phyloP scores from a whole-genome alignment of 2,797 vertebrate species.

The Enteromius radiatus region DNA sequence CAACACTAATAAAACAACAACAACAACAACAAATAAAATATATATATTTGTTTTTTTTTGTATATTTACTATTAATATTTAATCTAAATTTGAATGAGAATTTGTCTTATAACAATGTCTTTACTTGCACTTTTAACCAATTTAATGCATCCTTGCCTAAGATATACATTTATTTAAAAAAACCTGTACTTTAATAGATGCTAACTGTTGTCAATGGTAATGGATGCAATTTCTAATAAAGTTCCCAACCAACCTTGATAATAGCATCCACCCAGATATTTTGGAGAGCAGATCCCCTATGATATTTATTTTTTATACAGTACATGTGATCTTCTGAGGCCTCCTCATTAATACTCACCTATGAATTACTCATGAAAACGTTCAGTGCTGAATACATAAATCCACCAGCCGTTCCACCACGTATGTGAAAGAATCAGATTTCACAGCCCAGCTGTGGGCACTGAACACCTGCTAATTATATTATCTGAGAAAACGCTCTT shows the following conservation, averaged over 20 bases:
- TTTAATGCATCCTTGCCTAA: background rate
- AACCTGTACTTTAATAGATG: background rate
- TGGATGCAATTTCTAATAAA: background rate
- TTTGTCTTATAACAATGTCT: background rate
- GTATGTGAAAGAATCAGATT: conserved; percentile 46
- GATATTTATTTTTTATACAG: background rate
- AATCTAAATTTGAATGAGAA: no score
- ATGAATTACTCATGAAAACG: conserved; percentile 48
- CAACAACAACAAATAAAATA: no score
- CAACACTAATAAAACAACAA: background rate
- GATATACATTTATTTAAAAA: background rate
- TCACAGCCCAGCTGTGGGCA: conserved; percentile 64
- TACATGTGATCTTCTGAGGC: conserved; percentile 25
- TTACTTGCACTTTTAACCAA: background rate
- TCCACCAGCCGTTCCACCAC: conserved; percentile 19
- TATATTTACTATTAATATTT: no score
- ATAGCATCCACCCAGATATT: background rate
- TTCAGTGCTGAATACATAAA: conserved; percentile 48
- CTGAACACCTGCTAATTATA: conserved; percentile 65
- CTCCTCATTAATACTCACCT: conserved; percentile 39
- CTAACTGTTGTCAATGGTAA: background rate
- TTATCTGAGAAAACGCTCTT: conserved; percentile 66
- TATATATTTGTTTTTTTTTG: no score
- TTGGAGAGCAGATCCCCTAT: background rate
- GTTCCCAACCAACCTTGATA: background rate